Percentiles rank a stretch among this genome's conserved stretches.
Conservation (phyloP, 2,113 vertebrate species). For the Nothobranchius furzeri region DNA sequence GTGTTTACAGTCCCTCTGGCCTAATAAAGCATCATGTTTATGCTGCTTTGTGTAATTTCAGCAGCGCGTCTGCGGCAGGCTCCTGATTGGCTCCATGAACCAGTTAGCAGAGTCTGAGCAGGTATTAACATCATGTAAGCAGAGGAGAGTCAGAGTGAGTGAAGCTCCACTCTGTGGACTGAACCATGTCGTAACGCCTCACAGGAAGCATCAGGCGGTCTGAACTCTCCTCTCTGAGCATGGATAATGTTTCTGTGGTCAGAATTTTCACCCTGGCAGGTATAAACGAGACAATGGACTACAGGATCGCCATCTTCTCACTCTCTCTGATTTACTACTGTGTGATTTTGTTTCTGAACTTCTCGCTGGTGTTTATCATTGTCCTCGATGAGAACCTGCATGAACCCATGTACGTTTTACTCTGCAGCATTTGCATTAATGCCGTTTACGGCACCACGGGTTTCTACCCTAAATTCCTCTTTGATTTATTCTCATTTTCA, state of each 20-base stretch:
- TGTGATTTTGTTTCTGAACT: slow-evolving; percentile 41
- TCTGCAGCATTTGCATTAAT: slow-evolving; percentile 49
- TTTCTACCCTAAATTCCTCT: slow-evolving; percentile 57
- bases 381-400: slow-evolving; percentile 42
- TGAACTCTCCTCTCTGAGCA: slow-evolving; percentile 1
- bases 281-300: slow-evolving; percentile 35
- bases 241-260: slow-evolving; percentile 43
- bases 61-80: too few species aligned
- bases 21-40: too few species aligned
- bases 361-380: slow-evolving; percentile 33
- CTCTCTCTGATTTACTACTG: slow-evolving; percentile 44
- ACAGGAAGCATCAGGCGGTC: background rate
- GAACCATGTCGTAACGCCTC: too few species aligned
- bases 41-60: too few species aligned
- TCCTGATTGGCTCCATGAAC: background rate
- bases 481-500: slow-evolving; percentile 19
- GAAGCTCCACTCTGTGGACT: too few species aligned
- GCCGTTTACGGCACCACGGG: slow-evolving; percentile 49
- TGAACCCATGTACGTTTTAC: slow-evolving; percentile 58
- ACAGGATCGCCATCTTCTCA: slow-evolving; percentile 29
- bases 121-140: background rate
- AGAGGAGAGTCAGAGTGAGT: background rate
- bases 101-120: background rate
- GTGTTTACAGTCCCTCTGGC: too few species aligned
- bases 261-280: slow-evolving; percentile 32